Base-by-base conservation (phyloP, 1,140 invertebrate species). In the Drosophila kepulauana region DNA sequence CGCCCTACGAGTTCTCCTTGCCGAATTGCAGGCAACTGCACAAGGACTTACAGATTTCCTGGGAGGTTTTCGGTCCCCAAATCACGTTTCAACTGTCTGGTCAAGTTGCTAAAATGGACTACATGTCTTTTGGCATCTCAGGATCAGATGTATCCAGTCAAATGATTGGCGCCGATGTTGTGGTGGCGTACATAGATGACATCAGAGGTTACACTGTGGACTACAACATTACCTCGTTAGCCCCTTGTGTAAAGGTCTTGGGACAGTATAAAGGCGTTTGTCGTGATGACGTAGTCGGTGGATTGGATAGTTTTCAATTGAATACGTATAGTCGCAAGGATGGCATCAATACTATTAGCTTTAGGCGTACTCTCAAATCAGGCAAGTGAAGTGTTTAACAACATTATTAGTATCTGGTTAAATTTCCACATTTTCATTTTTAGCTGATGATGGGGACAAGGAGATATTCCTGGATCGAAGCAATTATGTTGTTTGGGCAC, bases 1-100 rank as follows among this genome's bases (percentile, higher is more conserved):
- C 79, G 11, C 86, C 90, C 3, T 93, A 94, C 73, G 93, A 93
- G 69, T 93, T 94, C 75, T 92, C 94, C 20, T 93, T 98, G 61
- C 97, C 97, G 54, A 97, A 98, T 92, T 98, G 98, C 92, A 92
- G 96, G 76, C 97, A 97, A 92, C 94, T 98, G 5, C 97, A 98
- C 92, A 95, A 95, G 91, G 95, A 97, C 79, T 93, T 96, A 61
- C 97, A 98, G 94, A 94, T 98, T 2, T 95, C 96, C 7, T 98
- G 97, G 97, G 97, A 98, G 91, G 95, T 98, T 3, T 97, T 98
- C 91, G 97, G 97, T 0, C 96, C 96, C n/a, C 96, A 97, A 91
- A 95, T 98, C 54, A 98, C 97, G 1, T 95, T 98, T 62, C 95
- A 98, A 93, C 93, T 98, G 5, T 95, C 96, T n/a, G 97, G 95